A percentile compares a stretch with the other conserved stretches of the same genome.
Evolutionary conservation across 1,140 invertebrate genomes (phyloP).

Genomic region (Neotoxoptera formosana): DNA sequence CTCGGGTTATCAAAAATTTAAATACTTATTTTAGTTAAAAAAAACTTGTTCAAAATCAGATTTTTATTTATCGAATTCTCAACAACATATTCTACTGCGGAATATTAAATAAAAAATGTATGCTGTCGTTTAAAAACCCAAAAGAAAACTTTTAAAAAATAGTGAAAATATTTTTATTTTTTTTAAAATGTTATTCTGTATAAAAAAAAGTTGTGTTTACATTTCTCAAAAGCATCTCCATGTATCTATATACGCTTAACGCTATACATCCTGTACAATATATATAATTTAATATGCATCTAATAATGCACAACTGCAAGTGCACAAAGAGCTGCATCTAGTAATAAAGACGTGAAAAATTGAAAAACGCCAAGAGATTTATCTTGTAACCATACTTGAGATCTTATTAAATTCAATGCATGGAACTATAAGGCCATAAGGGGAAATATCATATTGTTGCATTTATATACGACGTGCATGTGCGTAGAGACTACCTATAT

Average conservation of each 20-base stretch:
- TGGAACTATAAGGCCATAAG: not conserved
- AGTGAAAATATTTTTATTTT: no score
- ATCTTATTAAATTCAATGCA: constrained; percentile 22
- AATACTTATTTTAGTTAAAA: no score
- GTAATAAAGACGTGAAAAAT: constrained; percentile 3
- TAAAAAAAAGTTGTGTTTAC: no score
- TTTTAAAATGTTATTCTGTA: no score
- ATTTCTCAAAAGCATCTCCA: no score
- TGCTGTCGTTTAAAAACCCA: not conserved
- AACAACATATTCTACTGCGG: not conserved
- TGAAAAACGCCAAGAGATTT: not conserved
- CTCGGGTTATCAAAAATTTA: no score
- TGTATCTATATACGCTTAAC: not conserved
- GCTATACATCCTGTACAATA: not conserved
- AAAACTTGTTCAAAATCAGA: no score
- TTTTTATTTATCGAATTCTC: not conserved
- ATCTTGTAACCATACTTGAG: constrained; percentile 4
- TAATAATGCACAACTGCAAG: not conserved
- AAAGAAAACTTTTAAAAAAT: no score
- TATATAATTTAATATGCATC: not conserved
- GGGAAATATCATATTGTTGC: not conserved
- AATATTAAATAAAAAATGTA: not conserved
- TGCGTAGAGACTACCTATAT: not conserved
- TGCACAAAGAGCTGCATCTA: not conserved
- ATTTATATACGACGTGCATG: not conserved